Percentiles rank a stretch among this genome's conserved stretches.
phyloP scores from a whole-genome alignment of 2,797 vertebrate species.

The Gallinago nigripennis region DNA sequence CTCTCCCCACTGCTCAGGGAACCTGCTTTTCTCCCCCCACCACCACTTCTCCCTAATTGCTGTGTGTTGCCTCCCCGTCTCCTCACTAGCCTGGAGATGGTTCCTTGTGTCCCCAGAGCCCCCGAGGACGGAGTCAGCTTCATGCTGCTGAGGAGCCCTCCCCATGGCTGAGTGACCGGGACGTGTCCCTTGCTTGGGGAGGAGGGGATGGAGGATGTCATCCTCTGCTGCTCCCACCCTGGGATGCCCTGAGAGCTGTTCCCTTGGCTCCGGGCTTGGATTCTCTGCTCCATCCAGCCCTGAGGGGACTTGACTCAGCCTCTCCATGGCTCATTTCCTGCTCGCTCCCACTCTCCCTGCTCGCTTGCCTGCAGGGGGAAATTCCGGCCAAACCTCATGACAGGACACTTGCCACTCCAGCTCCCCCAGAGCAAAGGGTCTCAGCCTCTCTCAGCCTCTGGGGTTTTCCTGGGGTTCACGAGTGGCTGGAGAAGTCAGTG shows the following conservation, averaged over 20 bases:
- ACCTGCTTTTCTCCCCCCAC: neutral
- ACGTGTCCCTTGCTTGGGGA: neutral
- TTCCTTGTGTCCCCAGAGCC: neutral
- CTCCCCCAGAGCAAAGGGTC: neutral
- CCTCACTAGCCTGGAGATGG: neutral
- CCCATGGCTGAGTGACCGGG: neutral
- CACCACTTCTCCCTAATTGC: neutral
- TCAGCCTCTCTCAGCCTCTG: neutral
- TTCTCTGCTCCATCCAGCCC: neutral
- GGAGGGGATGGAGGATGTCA: fast-evolving
- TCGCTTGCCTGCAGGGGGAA: slow-evolving; percentile 19
- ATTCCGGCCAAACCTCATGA: neutral
- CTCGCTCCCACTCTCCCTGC: neutral
- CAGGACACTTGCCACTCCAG: neutral
- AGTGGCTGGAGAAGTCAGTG: neutral
- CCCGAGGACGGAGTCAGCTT: neutral
- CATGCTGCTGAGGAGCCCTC: neutral
- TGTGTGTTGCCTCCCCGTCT: neutral
- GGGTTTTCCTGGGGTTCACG: neutral
- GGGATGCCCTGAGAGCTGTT: neutral
- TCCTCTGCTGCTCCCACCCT: neutral
- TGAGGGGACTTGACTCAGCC: slow-evolving; percentile 40
- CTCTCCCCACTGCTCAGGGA: neutral
- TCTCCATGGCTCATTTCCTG: slow-evolving; percentile 40
- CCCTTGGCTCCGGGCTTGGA: neutral